Evolutionary conservation across 2,888 invertebrate genomes (phyloP).

Genomic region (Trissolcus japonicus): DNA sequence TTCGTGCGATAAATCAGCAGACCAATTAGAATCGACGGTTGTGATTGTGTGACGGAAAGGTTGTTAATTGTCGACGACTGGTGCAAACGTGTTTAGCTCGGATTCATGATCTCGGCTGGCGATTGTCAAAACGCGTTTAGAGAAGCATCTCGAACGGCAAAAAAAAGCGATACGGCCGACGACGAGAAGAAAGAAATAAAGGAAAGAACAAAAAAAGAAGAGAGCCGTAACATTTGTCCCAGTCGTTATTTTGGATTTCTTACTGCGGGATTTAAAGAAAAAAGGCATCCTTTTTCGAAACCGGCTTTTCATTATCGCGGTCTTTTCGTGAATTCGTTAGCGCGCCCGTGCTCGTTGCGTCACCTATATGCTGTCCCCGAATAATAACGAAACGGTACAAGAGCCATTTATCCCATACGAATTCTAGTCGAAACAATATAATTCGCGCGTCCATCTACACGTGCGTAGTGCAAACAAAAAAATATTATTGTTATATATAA

Average conservation of each 20-base stretch:
- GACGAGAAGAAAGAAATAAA: not conserved
- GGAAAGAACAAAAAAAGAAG: not conserved
- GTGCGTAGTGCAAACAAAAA: slow-evolving; percentile 49
- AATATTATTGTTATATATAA: slow-evolving; percentile 61
- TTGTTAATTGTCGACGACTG: slow-evolving; percentile 6
- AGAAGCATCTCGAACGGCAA: not conserved
- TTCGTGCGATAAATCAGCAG: too few species aligned
- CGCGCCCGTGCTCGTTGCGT: slow-evolving; percentile 47
- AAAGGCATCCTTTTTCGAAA: slow-evolving; percentile 43
- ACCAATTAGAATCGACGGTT: too few species aligned
- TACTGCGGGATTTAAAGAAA: slow-evolving; percentile 34
- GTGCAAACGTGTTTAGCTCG: slow-evolving; percentile 18
- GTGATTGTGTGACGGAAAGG: slow-evolving; percentile 18
- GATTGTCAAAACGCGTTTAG: slow-evolving; percentile 26
- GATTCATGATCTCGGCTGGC: slow-evolving; percentile 14
- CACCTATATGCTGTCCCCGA: slow-evolving; percentile 53
- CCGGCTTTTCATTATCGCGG: slow-evolving; percentile 54
- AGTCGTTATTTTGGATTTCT: slow-evolving; percentile 45
- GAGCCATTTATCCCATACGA: slow-evolving; percentile 73
- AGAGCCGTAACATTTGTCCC: slow-evolving; percentile 19
- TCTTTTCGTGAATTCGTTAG: slow-evolving; percentile 51
- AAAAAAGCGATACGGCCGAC: not conserved
- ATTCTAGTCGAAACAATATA: slow-evolving; percentile 75
- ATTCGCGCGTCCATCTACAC: slow-evolving; percentile 60
- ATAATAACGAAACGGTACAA: slow-evolving; percentile 67